Evolutionary conservation across 2,113 vertebrate genomes (phyloP).

Genomic region (Pteronura brasiliensis): DNA sequence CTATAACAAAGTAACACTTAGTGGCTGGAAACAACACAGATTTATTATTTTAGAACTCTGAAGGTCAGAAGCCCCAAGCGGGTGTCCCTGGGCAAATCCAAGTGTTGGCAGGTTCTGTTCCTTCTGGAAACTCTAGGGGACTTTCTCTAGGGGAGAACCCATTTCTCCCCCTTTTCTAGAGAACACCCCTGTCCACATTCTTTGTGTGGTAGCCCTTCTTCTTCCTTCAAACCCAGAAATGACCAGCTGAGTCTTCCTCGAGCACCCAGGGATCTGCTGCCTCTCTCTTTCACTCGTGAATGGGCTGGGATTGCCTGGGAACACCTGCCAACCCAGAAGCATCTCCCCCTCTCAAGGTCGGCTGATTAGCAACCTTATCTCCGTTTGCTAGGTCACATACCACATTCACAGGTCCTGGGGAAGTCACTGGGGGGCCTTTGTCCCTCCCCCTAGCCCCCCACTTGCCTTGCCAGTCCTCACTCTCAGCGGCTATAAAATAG

Average conservation of each 20-base stretch:
- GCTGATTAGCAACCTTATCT: not conserved
- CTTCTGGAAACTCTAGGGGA: not conserved
- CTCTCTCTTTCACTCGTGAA: no score
- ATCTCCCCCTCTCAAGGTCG: not conserved
- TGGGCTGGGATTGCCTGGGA: not conserved
- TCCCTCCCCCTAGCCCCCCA: not conserved
- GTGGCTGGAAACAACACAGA: not conserved
- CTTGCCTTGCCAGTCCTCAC: not conserved
- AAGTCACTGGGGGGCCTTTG: not conserved
- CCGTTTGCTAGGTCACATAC: accelerated
- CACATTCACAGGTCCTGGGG: not conserved
- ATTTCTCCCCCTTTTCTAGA: no score
- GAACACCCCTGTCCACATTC: accelerated
- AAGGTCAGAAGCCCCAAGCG: not conserved
- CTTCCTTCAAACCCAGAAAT: not conserved
- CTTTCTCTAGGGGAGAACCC: not conserved
- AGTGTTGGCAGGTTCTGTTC: not conserved
- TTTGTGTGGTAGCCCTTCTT: not conserved
- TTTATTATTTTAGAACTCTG: not conserved
- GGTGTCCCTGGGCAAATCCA: not conserved
- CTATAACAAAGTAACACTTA: accelerated
- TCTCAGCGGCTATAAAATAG: not conserved
- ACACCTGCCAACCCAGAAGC: not conserved
- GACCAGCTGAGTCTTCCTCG: not conserved
- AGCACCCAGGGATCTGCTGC: not conserved